Evolutionary conservation across 37 sponge, comb jelly and placozoan genomes (phyloP), one percentile per base, ranked within the genome.

Genomic region (Chondrilla cf. caribensis): DNA sequence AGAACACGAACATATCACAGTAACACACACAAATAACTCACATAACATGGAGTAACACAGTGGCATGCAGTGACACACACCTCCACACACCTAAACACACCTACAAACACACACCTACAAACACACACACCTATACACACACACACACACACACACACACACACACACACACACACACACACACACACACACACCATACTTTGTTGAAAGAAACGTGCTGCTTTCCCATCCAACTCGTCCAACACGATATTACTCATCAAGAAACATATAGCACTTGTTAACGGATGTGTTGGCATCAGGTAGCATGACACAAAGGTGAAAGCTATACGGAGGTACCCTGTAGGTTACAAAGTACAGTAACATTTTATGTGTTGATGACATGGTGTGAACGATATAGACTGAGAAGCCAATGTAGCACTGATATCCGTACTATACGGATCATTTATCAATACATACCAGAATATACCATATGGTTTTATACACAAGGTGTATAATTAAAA

Each of bases 221-320:
- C 29, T n/a, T 62, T 62, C 15, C 64, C 64, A 62, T 62, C 64
- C 64, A 62, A 9, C 29, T 62, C 64, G 15, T 62, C 64, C 64
- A 62, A 15, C 15, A 62, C 64, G 5, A 62, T 62, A 15, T 62
- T 62, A n/a, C 64, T 62, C 29, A 62, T 29, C 29, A 62, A 29
- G 64, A 62, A 62, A 62, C 25, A 28, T 15, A 6, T n/a, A 62
- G 64, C 64, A 5, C 18, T n/a, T 62, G 25, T 19, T n/a, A 29
- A 15, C 5, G 64, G 64, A 62, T n/a, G 29, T 7, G 64, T 29
- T 62, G 64, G 64, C 64, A 62, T 62, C 25, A 62, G 29, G 29
- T 29, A 62, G 22, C 64, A 62, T n/a, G 64, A 62, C 22, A 6
- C 64, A 62, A 62, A 29, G 6, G 64, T 29, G 8, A n/a, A 15